A percentile compares a stretch with the other conserved stretches of the same genome.
Conservation (phyloP, 2,888 invertebrate species). For the Isoperla grammatica region DNA sequence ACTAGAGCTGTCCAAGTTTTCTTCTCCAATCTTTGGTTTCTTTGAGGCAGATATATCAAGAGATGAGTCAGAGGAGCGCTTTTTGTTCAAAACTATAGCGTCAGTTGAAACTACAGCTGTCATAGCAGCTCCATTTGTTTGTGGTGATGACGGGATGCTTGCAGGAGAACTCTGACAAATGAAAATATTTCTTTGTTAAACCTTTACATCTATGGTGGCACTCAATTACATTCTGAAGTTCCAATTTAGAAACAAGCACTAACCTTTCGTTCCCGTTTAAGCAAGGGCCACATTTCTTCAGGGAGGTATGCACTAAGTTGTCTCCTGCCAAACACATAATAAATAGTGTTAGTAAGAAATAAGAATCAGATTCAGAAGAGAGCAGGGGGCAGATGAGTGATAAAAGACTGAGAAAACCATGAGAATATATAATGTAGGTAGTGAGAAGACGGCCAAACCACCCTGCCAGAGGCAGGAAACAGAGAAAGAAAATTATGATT, state of each 20-base stretch:
- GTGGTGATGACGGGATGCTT: slow-evolving; percentile 20
- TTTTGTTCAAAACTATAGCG: not conserved
- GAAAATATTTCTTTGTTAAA: not conserved
- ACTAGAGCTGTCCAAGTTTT: slow-evolving; percentile 9
- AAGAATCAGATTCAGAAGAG: not conserved
- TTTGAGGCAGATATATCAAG: not conserved
- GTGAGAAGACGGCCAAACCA: too few species aligned
- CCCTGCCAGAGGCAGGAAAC: too few species aligned
- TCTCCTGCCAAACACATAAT: slow-evolving; percentile 45
- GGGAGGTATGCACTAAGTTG: slow-evolving; percentile 69
- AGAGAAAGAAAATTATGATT: too few species aligned
- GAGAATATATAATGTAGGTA: too few species aligned
- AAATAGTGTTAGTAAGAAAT: not conserved
- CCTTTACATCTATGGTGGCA: not conserved
- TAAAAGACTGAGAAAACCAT: not conserved
- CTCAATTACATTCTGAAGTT: slow-evolving; percentile 33
- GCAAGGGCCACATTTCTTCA: slow-evolving; percentile 47
- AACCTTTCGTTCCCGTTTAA: slow-evolving; percentile 66
- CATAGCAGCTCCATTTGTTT: slow-evolving; percentile 22
- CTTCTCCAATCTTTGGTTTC: slow-evolving; percentile 8
- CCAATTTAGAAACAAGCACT: slow-evolving; percentile 33
- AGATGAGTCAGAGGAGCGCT: slow-evolving; percentile 2
- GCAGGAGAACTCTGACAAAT: slow-evolving; percentile 19
- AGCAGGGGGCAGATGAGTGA: not conserved
- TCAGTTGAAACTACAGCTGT: not conserved